Evolutionary conservation across 2,797 vertebrate species (phyloP), one percentile per base, ranked within the genome.

Genomic region (Pseudomugil gertrudae): DNA sequence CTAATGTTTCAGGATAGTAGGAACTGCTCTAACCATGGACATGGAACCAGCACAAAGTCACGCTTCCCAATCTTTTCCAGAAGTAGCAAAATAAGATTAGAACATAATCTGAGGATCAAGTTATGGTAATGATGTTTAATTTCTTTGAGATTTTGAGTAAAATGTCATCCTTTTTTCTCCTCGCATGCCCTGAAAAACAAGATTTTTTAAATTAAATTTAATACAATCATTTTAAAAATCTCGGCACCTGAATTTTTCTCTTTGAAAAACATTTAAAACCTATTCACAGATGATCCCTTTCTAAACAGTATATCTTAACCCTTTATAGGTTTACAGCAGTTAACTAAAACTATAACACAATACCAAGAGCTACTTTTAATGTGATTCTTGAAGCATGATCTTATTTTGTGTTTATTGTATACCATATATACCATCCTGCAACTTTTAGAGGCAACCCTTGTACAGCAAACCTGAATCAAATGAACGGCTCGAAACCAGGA

Each of bases 21-120:
- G 76, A 70, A 63, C 23, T 80, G 62, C 51, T 63, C 65, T 5
- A 29, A 84, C 64, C 58, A 51, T 69, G 82, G 57, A 79, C 54
- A 74, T 74, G 63, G 26, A 86, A 70, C 57, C 35, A 64, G 58
- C 48, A 50, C n/a, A 57, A 83, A 59, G 57, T 48, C 50, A 66
- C 23, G 17, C 48, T 61, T 33, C 47, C 3, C 81, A 84, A 87
- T 80, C 13, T 85, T 30, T 81, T 85, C 84, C 81, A 90, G 83
- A 80, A 66, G 51, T 17, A 63, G 72, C 57, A 21, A 27, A 76
- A 40, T 57, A 10, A 62, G 23, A 51, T 54, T 38, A 35, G 66
- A 43, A 47, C 29, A 66, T 65, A 32, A 63, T 70, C 65, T 69
- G 69, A 51, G 26, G n/a, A 81, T 85, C 57, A 83, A 85, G 51